Evolutionary conservation across 2,888 invertebrate genomes (phyloP), one percentile per base, ranked within the genome.

Genomic region (Octonoba sinensis): DNA sequence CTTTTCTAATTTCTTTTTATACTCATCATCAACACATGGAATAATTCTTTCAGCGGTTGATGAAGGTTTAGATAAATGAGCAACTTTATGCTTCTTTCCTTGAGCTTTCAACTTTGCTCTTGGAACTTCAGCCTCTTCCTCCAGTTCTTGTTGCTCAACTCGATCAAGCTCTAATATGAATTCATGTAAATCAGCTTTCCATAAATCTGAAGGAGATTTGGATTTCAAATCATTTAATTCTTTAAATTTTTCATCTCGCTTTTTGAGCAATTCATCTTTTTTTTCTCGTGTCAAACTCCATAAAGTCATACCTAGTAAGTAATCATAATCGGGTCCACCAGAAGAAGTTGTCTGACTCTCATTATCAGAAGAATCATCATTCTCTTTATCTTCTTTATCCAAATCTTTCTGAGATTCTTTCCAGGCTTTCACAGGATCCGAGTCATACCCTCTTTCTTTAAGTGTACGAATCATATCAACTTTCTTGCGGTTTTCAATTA

Each of bases 211-310:
- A 6, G 94, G 92, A 0, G 94, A 92, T 89, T 96, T 97, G 1
- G 44, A 13, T 51, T 66, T 57, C 18, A 84, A 65, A 36, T 66
- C 81, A 51, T 83, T 72, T n/a, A 75, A 46, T 66, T 83, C 84
- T 65, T 82, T 67, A 1, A 71, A 51, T 54, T 84, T 84, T 76
- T 91, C 92, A 87, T 97, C 97, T 59, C 94, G 90, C 87, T 97
- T 95, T 85, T 93, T 93, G 16, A 97, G 89, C 24, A 98, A 89
- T 76, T 96, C 96, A 79, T 97, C 96, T 87, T 97, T 97, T 88
- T 92, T 93, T 89, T 99, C 99, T 85, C 94, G 93, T 0, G 97
- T 97, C 85, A 99, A 90, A 91, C 93, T 94, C 96, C 97, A 97
- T 93, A 99, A 93, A 0, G 95, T 93, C 97, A 99, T 96, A 20